Evolutionary conservation across 2,113 vertebrate species (phyloP), one percentile per base, ranked within the genome.

Genomic region (Engystomops pustulosus): DNA sequence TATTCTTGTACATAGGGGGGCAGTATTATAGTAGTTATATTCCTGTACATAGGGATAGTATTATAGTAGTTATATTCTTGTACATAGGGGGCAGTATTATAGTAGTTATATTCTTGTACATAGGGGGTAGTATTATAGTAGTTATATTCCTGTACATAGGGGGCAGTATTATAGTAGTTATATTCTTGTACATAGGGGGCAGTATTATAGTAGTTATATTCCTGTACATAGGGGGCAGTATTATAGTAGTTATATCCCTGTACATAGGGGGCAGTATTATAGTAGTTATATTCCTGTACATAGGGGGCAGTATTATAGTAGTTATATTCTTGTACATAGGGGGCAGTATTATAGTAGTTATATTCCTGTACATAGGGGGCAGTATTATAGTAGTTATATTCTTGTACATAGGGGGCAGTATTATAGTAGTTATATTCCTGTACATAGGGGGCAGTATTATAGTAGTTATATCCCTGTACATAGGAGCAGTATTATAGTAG

Each of bases 171-270:
- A 60, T 60, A 60, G 55, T 27, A 60, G 55, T 60, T 60, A 60
- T 60, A 60, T 27, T 27, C 55, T 27, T 60, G 55, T 60, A 60
- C 3, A 60, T 60, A 60, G 55, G 25, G 3, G 55, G 55, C 10
- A 60, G 55, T 60, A 60, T 60, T 60, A 60, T 60, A 60, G 55
- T 60, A 60, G 55, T 60, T 71, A 20, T 44, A 71, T 25, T 60
- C 55, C 27, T 60, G 55, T 27, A 60, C 11, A 60, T 60, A 41
- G 67, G 53, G n/a, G 8, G 53, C n/a, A 25, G 53, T 58, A 58
- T 58, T 60, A 60, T 60, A 60, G 55, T 60, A 60, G 55, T 60
- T 60, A 60, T 27, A 60, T 25, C 27, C 55, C 27, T 60, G 55
- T 60, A 60, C 11, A 60, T 60, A 60, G 55, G 55, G 14, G 53